A percentile compares a stretch with the other conserved stretches of the same genome.
Conservation (phyloP, 2,888 invertebrate genomes). For the Aromia moschata region DNA sequence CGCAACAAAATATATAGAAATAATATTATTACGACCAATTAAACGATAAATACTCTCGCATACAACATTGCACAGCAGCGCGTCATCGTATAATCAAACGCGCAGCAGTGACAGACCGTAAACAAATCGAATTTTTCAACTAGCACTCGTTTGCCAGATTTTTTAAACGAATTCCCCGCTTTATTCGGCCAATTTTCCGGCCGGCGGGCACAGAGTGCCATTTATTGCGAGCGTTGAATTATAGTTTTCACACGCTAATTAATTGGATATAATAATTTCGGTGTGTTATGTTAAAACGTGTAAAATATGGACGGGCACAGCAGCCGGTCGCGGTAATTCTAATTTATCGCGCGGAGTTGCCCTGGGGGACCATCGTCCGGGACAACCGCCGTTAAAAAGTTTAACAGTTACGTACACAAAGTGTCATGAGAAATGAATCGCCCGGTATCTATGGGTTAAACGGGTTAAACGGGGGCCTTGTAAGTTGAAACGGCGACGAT, state of each 20-base stretch:
- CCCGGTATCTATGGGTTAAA: not conserved
- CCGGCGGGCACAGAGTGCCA: slow-evolving; percentile 3
- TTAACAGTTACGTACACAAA: slow-evolving; percentile 1
- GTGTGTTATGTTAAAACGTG: slow-evolving; percentile 48
- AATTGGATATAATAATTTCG: slow-evolving; percentile 52
- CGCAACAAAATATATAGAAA: no score
- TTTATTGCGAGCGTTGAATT: slow-evolving; percentile 29
- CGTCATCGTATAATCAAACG: no score
- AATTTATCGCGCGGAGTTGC: slow-evolving; percentile 42
- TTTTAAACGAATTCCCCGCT: not conserved
- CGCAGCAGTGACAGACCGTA: no score
- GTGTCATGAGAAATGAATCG: slow-evolving; percentile 4
- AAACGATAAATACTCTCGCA: no score
- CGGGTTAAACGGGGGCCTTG: no score
- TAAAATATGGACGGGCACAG: slow-evolving; percentile 52
- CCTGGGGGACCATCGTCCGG: slow-evolving; percentile 35
- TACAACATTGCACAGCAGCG: no score
- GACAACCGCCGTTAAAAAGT: slow-evolving; percentile 10
- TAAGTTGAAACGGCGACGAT: no score
- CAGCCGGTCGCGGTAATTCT: slow-evolving; percentile 49
- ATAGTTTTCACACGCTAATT: slow-evolving; percentile 43
- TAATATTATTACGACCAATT: no score
- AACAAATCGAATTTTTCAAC: no score
- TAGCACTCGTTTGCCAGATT: no score
- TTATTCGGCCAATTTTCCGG: not conserved